Base-by-base conservation (phyloP, 2,888 invertebrate genomes). In the Meiosimyza decipiens region DNA sequence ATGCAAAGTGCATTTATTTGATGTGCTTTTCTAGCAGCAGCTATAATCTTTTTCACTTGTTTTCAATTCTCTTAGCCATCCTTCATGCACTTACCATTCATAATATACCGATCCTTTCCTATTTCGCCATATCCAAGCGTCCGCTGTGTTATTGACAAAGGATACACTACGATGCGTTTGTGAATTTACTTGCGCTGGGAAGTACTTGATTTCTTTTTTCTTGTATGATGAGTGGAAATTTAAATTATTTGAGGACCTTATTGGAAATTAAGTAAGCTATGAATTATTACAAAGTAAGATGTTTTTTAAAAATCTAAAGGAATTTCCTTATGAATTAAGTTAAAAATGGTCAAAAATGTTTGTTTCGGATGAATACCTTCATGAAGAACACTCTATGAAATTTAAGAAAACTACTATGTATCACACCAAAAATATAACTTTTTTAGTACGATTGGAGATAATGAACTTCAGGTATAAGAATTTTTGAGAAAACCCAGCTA, bases 121-220 rank as follows among this genome's bases (percentile, higher is more conserved):
- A 18, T 60, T 60, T 28, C 40, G 73, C 13, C 16, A 73, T 76
- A 0, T 75, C 82, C 5, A 28, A 28, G 28, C 1, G 0, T 7
- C 18, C 7, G 64, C 1, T 18, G 40, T 13, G n/a, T 22, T 55
- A 28, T 52, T 28, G 3, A 57, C 51, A 60, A 55, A 49, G 69
- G 59, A 69, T 60, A n/a, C 69, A 69, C 28, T 28, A 28, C 3
- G 28, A 28, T 28, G 28, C 28, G 28, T 69, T 69, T 69, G 59
- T 15, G 60, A 47, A 59, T 59, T 69, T 51, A 22, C 12, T 15
- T 50, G 15, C 47, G 54, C 62, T 63, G 47, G 72, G 72, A 72
- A 72, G 67, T 72, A 72, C 72, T 72, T 72, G 67, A 72, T 63
- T 72, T 67, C 62, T 54, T 72, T 62, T 63, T 72, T 67, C 57